Conservation (phyloP, 2,113 vertebrate species). For the Dicerorhinus sumatrensis region DNA sequence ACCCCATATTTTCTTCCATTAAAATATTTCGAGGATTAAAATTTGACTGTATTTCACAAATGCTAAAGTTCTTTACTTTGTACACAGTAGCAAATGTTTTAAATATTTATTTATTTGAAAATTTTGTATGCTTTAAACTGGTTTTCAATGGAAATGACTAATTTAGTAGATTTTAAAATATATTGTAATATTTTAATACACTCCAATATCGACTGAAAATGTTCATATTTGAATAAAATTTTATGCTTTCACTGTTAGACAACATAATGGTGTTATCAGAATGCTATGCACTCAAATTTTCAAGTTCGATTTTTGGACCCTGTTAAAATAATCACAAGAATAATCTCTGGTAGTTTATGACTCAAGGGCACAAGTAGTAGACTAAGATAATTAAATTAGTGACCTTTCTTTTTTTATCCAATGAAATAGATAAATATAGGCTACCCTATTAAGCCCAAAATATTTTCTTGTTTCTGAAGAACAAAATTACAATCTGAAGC, state of each 20-base stretch:
- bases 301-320: neutral
- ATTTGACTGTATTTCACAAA: neutral
- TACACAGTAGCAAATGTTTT: neutral
- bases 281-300: neutral
- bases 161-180: neutral
- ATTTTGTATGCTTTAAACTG: neutral
- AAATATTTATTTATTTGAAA: conserved; percentile 19
- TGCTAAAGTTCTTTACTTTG: neutral
- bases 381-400: conserved; percentile 24
- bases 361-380: neutral
- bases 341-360: neutral
- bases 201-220: neutral
- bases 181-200: neutral
- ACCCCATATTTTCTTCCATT: neutral
- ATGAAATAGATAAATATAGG: neutral
- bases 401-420: neutral
- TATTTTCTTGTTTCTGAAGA: neutral
- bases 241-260: neutral
- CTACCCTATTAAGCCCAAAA: neutral
- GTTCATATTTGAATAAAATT: conserved; percentile 34
- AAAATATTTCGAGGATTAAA: conserved; percentile 16
- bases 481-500: neutral
- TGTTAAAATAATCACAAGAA: conserved; percentile 33
- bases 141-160: neutral
- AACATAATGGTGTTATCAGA: neutral